Percentiles rank a stretch among this genome's conserved stretches.
Conservation (phyloP, 2,797 vertebrate species). For the Urocyon cinereoargenteus region DNA sequence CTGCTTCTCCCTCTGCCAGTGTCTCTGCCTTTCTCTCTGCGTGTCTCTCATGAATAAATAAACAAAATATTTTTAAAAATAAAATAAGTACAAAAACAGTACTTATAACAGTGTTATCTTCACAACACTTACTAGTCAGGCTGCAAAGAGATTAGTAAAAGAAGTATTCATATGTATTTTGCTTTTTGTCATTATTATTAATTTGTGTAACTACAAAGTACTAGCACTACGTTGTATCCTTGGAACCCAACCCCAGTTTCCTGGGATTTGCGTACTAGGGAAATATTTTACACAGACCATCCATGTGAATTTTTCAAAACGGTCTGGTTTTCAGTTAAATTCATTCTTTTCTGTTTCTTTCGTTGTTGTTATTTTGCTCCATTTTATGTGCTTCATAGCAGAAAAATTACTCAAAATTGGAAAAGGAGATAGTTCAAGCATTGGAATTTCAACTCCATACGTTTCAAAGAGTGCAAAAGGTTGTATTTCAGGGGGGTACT, state of each 20-base stretch:
- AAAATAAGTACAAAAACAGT: background rate
- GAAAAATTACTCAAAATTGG: constrained; percentile 60
- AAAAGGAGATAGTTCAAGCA: constrained; percentile 41
- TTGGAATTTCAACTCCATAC: constrained; percentile 71
- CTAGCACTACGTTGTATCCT: background rate
- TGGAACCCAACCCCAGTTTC: background rate
- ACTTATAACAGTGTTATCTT: background rate
- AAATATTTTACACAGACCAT: constrained; percentile 43
- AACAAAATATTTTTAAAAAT: background rate
- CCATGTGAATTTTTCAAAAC: constrained; percentile 29
- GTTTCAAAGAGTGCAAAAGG: constrained; percentile 76
- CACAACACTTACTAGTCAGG: background rate
- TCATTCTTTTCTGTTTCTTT: constrained; percentile 59
- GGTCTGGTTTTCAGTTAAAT: constrained; percentile 2
- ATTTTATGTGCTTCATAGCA: constrained; percentile 49
- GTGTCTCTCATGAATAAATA: background rate
- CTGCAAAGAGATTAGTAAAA: constrained; percentile 24
- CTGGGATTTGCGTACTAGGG: background rate
- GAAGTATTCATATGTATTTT: background rate
- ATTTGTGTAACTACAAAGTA: background rate
- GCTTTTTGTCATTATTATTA: constrained; percentile 15
- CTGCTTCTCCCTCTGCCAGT: background rate
- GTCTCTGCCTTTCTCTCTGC: background rate
- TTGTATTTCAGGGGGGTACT: constrained; percentile 79
- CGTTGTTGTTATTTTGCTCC: constrained; percentile 46